Base-by-base conservation (phyloP, 2,797 vertebrate genomes). In the Nyctalus aviator region DNA sequence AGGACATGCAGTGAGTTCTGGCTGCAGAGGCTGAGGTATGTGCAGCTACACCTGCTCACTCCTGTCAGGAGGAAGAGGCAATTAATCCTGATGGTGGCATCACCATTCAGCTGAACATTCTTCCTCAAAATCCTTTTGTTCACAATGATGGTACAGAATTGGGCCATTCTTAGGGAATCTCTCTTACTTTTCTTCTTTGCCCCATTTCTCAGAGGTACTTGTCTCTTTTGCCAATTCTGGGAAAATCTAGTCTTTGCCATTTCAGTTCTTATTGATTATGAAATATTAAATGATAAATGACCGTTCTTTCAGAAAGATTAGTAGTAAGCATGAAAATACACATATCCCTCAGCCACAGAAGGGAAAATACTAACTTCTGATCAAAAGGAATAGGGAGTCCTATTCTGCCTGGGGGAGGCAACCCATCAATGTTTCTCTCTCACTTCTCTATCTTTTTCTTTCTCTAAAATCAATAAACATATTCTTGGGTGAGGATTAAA, bases 221-320 rank as follows among this genome's bases (percentile, higher is more conserved):
- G 32, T 27, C 12, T 66, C 14, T 50, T 9, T 69, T 30, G 57
- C 12, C 68, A 17, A 27, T 10, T 17, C 35, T 88, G 13, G 2
- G 18, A 32, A 76, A 48, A 62, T 21, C 10, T 59, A 71, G 11
- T 9, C 11, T 32, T 15, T 35, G 25, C 8, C 37, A 15, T 32
- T 71, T 15, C 4, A 10, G 6, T 72, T n/a, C 41, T 59, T 71
- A 62, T 50, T 71, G 32, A 84, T 41, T 37, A n/a, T 57, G 18
- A 17, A 84, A 44, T 76, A 15, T 84, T 32, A 71, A 77, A 15
- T 14, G 2, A 18, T n/a, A 62, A 25, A 23, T 57, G 55, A 57
- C 21, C 9, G 3, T 3, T 10, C 1, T 53, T 55, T 1, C 44
- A 35, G 44, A 35, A 72, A 53, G 5, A 0, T n/a, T 0, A 41